Evolutionary conservation across 2,888 invertebrate genomes (phyloP).

Genomic region (Glyphotaelius pellucidus): DNA sequence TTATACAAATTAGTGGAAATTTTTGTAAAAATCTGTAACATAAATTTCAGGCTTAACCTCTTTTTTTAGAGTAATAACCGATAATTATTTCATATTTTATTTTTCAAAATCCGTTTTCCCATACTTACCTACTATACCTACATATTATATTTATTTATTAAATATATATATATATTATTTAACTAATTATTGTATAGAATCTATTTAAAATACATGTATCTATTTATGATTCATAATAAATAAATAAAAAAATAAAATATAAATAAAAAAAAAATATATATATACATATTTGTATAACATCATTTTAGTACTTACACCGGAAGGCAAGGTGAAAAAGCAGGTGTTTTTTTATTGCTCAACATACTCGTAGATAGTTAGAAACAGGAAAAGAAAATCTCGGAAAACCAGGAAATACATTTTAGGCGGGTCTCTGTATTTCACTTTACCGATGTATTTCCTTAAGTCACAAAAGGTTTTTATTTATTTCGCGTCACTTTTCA

Average conservation of each 20-base stretch:
- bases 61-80: no score
- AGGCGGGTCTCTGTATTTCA: background rate
- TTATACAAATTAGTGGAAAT: no score
- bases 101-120: background rate
- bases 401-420: background rate
- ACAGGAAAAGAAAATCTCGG: background rate
- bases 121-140: no score
- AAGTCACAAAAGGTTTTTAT: background rate
- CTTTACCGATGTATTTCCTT: background rate
- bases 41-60: no score
- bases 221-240: no score
- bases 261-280: no score
- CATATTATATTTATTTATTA: no score
- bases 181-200: no score
- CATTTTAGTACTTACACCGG: background rate
- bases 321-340: background rate
- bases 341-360: background rate
- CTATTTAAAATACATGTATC: no score
- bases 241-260: no score
- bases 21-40: background rate
- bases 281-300: background rate
- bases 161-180: no score
- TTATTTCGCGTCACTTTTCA: background rate
- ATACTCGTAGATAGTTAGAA: background rate
- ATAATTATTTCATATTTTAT: background rate